These are phyloP conservation scores for Acrobasis repandana DNA, from an alignment of 2,888 invertebrate genomes.

Conservation along the genomic window DNA sequence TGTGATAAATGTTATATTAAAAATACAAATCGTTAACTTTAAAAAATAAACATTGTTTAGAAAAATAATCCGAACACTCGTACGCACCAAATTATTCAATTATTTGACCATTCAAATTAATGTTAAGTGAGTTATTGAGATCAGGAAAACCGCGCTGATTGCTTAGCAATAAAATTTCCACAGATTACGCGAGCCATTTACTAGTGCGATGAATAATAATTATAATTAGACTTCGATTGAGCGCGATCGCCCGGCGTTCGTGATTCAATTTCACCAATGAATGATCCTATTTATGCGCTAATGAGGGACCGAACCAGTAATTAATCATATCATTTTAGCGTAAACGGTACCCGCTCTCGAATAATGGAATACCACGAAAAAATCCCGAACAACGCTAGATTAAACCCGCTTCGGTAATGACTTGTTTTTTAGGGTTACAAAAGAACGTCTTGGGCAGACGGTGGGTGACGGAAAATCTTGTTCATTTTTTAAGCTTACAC, in stretches of 20 bases:
- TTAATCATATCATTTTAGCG: constrained; percentile 81
- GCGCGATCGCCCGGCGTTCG: constrained; percentile 55
- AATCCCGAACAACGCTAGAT: constrained; percentile 72
- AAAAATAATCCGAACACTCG: too few relatives aligned
- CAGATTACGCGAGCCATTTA: constrained; percentile 42
- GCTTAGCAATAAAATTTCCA: constrained; percentile 30
- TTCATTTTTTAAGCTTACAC: constrained; percentile 70
- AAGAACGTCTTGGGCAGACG: constrained; percentile 78
- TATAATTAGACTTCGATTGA: constrained; percentile 74
- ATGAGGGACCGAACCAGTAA: constrained; percentile 76
- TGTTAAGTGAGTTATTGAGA: neutral
- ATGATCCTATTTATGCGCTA: constrained; percentile 76
- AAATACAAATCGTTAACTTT: neutral
- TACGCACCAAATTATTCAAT: neutral
- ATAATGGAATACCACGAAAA: constrained; percentile 77
- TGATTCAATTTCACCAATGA: constrained; percentile 80
- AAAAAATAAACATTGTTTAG: too few relatives aligned
- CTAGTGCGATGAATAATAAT: constrained; percentile 62
- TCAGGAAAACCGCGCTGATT: neutral
- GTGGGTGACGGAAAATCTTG: constrained; percentile 62
- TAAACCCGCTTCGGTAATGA: constrained; percentile 79
- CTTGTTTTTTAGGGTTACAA: constrained; percentile 82
- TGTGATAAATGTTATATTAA: neutral
- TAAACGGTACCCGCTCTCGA: constrained; percentile 69
- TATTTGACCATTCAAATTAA: too few relatives aligned